phyloP scores from a whole-genome alignment of 1,140 invertebrate genomes.

The Apis mellifera region DNA sequence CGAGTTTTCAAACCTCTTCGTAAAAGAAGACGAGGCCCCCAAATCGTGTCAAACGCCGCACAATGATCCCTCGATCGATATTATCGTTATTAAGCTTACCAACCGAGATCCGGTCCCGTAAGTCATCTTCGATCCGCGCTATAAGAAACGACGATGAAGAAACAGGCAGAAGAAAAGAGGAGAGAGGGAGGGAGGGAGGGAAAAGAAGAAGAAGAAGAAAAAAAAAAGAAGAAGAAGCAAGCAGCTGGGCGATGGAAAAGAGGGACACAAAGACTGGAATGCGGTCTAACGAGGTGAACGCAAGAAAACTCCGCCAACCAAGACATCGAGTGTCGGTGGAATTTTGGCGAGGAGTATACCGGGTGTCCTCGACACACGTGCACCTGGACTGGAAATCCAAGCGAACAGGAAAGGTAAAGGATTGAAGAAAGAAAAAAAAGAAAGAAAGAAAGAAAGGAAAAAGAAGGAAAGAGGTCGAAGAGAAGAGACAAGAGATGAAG shows the following conservation, averaged over 20 bases:
- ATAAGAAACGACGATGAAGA: conserved; percentile 1
- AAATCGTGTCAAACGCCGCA: background rate
- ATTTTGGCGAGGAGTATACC: conserved; percentile 71
- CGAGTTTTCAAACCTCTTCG: too few relatives aligned
- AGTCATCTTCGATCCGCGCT: conserved; percentile 37
- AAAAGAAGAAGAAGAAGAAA: background rate
- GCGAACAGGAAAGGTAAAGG: background rate
- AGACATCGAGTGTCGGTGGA: conserved; percentile 53
- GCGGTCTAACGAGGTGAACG: conserved; percentile 64
- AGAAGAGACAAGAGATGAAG: too few relatives aligned
- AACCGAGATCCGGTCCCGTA: conserved; percentile 10
- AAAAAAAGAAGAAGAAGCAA: conserved; percentile 51
- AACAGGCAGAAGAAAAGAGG: background rate
- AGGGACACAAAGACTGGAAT: conserved; percentile 72
- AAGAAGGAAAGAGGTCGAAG: background rate
- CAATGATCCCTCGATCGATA: conserved; percentile 4
- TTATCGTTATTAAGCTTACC: background rate
- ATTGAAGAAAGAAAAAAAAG: background rate
- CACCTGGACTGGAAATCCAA: background rate
- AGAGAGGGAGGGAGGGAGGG: background rate
- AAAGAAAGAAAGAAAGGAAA: background rate
- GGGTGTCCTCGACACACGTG: conserved; percentile 63
- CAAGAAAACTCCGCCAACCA: conserved; percentile 61
- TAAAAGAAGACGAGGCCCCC: background rate
- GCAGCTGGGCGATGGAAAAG: conserved; percentile 46